Evolutionary conservation across 2,113 vertebrate species (phyloP), one percentile per base, ranked within the genome.

Genomic region (Physeter macrocephalus): DNA sequence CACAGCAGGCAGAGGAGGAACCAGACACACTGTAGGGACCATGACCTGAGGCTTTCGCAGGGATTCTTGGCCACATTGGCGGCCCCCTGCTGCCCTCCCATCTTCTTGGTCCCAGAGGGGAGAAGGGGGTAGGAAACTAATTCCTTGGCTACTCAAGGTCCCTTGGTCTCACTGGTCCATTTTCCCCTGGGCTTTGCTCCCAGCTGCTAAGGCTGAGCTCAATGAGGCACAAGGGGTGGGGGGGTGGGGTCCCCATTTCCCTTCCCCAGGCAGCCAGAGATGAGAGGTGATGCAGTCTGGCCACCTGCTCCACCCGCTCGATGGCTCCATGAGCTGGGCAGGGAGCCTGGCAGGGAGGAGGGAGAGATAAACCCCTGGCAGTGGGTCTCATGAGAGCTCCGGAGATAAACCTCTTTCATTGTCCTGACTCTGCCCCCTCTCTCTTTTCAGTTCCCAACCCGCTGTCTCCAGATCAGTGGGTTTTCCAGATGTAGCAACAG

Each of bases 301-400:
- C 18, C 75, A 17, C 85, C 59, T 87, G 87, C 0, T 66, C 52
- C 27, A 6, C 52, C 0, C 39, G 1, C 34, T n/a, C 34, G 17
- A 36, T 14, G 69, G 54, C 36, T 39, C 67, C 9, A 4, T 25
- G 57, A 31, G 43, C 62, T 0, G 12, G 59, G 36, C 27, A 78
- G 57, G 84, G 82, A 94, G 31, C 84, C 5, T 20, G 31, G 49
- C 36, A 72, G 49, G 41, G 62, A 61, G 75, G 92, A 94, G 92
- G 20, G 95, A 95, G 62, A 97, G 95, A 39, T 4, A 93, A 97
- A 96, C 72, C 57, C 82, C 52, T 43, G 75, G 93, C 83, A 72
- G 49, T 83, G 10, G 77, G 17, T 57, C 21, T 3, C 4, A 17
- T 25, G 66, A 93, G 93, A 74, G 39, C 12, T n/a, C 64, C 3